Percentiles rank a stretch among this genome's conserved stretches.
Conservation (phyloP, 2,797 vertebrate genomes). For the Anomalospiza imberbis region DNA sequence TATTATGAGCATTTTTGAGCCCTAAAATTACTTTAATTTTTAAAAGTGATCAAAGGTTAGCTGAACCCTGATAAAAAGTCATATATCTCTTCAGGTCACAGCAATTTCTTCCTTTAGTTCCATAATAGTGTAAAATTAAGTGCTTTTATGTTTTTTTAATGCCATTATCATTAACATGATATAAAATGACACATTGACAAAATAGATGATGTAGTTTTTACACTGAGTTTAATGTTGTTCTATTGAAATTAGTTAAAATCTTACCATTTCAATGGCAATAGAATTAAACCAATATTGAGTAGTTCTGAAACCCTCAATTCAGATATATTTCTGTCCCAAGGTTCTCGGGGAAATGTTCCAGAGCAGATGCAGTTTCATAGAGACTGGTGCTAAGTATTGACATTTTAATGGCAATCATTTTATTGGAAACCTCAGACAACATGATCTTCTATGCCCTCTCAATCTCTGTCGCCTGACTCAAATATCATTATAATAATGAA, state of each 20-base stretch:
- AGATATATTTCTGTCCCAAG: neutral
- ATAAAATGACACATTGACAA: neutral
- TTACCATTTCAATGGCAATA: neutral
- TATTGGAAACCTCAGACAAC: neutral
- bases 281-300: neutral
- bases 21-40: conserved; percentile 23
- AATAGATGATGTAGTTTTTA: neutral
- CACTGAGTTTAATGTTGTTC: neutral
- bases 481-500: neutral
- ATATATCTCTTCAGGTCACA: neutral
- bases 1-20: conserved; percentile 24
- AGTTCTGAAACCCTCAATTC: neutral
- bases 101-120: neutral
- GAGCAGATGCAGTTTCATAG: neutral
- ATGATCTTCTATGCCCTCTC: neutral
- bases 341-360: neutral
- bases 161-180: neutral
- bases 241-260: neutral
- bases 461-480: neutral
- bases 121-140: neutral
- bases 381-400: neutral
- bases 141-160: neutral
- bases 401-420: neutral
- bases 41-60: conserved; percentile 27
- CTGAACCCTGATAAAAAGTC: neutral